phyloP scores from a whole-genome alignment of 2,888 invertebrate species.

The Tipula vernalis region DNA sequence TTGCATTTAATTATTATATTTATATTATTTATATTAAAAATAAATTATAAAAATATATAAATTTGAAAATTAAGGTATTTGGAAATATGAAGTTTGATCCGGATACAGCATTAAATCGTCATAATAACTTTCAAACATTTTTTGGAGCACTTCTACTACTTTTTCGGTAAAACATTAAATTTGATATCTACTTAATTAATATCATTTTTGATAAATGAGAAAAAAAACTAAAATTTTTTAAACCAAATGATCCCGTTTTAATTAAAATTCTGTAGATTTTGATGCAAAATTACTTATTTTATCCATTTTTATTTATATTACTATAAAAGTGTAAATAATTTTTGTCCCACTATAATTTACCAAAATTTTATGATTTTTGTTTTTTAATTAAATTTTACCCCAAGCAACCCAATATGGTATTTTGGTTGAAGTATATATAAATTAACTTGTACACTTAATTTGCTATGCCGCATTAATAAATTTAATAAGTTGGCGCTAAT shows the following conservation, averaged over 20 bases:
- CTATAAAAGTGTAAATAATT: not conserved
- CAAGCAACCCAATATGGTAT: not conserved
- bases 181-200: not conserved
- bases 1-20: not conserved
- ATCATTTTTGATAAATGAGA: not conserved
- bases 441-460: not conserved
- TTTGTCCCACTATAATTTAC: not conserved
- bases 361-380: not conserved
- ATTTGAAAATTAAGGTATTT: conserved; percentile 54
- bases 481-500: not conserved
- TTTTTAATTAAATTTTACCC: not conserved
- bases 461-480: not conserved
- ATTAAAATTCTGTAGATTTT: not conserved
- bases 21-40: not conserved
- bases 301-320: not conserved
- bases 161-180: conserved; percentile 54
- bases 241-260: not conserved
- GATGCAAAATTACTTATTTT: not conserved
- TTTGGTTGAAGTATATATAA: not conserved
- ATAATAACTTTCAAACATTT: conserved; percentile 93
- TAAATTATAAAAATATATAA: not conserved
- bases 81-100: conserved; percentile 84
- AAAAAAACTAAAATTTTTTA: not conserved
- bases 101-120: conserved; percentile 75
- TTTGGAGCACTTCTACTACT: conserved; percentile 82